Conservation (phyloP, 1,140 invertebrate genomes). For the Temnothorax curvispinosus region DNA sequence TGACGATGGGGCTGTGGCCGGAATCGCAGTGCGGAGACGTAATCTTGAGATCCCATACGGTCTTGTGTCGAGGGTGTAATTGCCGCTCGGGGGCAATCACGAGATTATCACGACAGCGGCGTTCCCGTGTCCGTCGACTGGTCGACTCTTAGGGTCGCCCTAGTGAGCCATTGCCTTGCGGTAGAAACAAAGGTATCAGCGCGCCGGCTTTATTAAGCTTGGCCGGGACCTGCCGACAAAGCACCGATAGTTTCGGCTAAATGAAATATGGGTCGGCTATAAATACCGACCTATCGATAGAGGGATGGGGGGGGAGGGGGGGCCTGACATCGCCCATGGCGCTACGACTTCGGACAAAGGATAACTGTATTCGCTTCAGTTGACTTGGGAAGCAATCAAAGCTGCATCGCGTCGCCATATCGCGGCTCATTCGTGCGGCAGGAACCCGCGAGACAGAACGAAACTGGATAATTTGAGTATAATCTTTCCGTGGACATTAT, state of each 20-base stretch:
- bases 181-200: slow-evolving; percentile 69
- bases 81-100: slow-evolving; percentile 70
- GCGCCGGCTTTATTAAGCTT: slow-evolving; percentile 66
- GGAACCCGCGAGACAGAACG: neutral
- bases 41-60: slow-evolving; percentile 68
- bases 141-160: slow-evolving; percentile 51
- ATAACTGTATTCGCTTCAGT: slow-evolving; percentile 43
- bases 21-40: slow-evolving; percentile 32
- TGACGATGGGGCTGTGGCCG: no score
- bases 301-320: neutral
- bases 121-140: slow-evolving; percentile 64
- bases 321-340: slow-evolving; percentile 60
- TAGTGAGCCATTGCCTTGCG: slow-evolving; percentile 50
- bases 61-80: slow-evolving; percentile 67
- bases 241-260: slow-evolving; percentile 71
- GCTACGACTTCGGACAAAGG: slow-evolving; percentile 60
- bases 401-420: neutral
- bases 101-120: slow-evolving; percentile 69
- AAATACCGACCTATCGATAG: slow-evolving; percentile 69
- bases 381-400: slow-evolving; percentile 20
- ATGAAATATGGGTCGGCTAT: slow-evolving; percentile 72
- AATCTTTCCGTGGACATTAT: neutral
- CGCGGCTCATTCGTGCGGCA: neutral
- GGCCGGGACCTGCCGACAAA: slow-evolving; percentile 59
- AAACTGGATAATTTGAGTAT: neutral